phyloP scores from a whole-genome alignment of 2,888 invertebrate genomes.

The Biston stratarius region DNA sequence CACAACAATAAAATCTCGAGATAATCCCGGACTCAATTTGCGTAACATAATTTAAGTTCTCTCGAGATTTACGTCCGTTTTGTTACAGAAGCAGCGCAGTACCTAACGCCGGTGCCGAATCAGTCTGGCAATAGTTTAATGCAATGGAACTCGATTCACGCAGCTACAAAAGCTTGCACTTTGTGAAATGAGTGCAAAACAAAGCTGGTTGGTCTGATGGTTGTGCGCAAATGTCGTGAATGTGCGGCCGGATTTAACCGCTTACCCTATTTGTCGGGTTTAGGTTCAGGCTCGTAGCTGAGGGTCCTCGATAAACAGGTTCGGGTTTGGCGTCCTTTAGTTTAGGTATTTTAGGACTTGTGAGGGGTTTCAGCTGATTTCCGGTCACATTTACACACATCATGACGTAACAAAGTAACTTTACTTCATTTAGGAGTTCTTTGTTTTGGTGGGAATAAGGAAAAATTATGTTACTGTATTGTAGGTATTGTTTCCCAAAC shows the following conservation, averaged over 20 bases:
- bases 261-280: conserved; percentile 53
- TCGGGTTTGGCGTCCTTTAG: conserved; percentile 21
- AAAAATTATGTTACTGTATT: not conserved
- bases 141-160: conserved; percentile 67
- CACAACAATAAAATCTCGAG: conserved; percentile 34
- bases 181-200: conserved; percentile 77
- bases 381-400: not conserved
- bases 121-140: conserved; percentile 65
- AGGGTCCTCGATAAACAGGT: conserved; percentile 64
- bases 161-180: conserved; percentile 76
- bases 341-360: conserved; percentile 19
- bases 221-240: conserved; percentile 67
- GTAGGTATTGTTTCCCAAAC: not conserved
- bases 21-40: conserved; percentile 33
- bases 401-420: not conserved
- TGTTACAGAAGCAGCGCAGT: conserved; percentile 46
- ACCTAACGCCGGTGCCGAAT: conserved; percentile 32
- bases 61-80: conserved; percentile 35
- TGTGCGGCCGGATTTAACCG: conserved; percentile 48
- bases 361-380: not conserved
- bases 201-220: conserved; percentile 55
- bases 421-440: not conserved
- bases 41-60: conserved; percentile 34
- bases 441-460: not conserved
- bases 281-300: conserved; percentile 41